phyloP scores from a whole-genome alignment of 2,113 vertebrate genomes.

The Oriolus oriolus region DNA sequence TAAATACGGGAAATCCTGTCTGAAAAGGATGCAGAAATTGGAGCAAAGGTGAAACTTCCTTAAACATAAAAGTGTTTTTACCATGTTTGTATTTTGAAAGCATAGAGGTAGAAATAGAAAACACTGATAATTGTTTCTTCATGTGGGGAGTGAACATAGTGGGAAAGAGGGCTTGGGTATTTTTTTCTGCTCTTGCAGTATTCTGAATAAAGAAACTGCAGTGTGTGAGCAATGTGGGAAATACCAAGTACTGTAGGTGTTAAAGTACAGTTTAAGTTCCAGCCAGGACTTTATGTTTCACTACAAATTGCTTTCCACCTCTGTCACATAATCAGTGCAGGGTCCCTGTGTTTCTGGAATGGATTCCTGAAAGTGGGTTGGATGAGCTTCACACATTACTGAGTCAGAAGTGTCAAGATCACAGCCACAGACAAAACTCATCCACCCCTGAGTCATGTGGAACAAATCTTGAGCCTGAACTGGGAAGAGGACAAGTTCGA shows the following conservation, averaged over 20 bases:
- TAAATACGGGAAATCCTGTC: constrained; percentile 42
- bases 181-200: neutral
- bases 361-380: neutral
- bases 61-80: neutral
- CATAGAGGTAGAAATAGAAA: neutral
- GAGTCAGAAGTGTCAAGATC: neutral
- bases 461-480: accelerated
- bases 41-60: constrained; percentile 31
- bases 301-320: neutral
- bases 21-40: constrained; percentile 11
- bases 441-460: neutral
- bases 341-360: neutral
- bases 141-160: neutral
- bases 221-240: neutral
- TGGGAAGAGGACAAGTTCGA: neutral
- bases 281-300: neutral
- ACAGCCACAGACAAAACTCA: neutral
- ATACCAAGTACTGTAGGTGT: neutral
- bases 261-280: neutral
- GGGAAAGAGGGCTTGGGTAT: neutral
- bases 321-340: neutral
- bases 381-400: neutral
- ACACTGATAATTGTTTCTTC: neutral
- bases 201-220: neutral
- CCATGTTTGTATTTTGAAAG: neutral